Percentiles rank a stretch among this genome's conserved stretches.
These are phyloP conservation scores for Mayetiola destructor DNA, from an alignment of 2,888 invertebrate genomes.

Conservation along the genomic window DNA sequence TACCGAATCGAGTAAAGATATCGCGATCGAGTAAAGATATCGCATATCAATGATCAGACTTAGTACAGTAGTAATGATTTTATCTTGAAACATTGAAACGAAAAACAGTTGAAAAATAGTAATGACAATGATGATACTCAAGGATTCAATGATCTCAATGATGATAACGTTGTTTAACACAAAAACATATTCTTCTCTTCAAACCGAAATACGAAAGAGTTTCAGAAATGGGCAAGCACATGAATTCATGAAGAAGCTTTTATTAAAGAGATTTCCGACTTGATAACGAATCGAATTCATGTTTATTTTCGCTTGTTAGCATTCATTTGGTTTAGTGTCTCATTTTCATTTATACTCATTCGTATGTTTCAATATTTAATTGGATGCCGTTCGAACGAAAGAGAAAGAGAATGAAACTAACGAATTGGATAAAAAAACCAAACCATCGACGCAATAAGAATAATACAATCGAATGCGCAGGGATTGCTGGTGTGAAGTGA, in stretches of 20 bases:
- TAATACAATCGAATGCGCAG: too few species aligned
- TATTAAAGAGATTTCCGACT: slow-evolving; percentile 36
- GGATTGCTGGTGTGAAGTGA: too few species aligned
- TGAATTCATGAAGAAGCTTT: slow-evolving; percentile 16
- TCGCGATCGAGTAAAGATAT: too few species aligned
- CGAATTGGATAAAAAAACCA: neutral
- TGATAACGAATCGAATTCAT: slow-evolving; percentile 25
- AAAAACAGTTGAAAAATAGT: neutral
- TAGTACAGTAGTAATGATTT: too few species aligned
- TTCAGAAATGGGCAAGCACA: neutral
- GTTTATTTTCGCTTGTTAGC: slow-evolving; percentile 9
- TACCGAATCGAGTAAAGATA: too few species aligned
- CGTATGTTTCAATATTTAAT: slow-evolving; percentile 8
- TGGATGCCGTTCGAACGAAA: neutral
- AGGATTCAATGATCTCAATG: neutral
- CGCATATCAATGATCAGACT: too few species aligned
- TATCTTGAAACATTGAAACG: too few species aligned
- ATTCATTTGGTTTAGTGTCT: neutral
- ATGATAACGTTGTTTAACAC: neutral
- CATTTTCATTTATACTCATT: neutral
- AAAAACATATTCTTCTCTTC: neutral
- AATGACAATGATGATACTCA: slow-evolving; percentile 5
- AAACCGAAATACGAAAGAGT: neutral
- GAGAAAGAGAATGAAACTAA: neutral
- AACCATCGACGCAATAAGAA: neutral